These are phyloP conservation scores for Pterocles gutturalis DNA, from an alignment of 2,113 vertebrate genomes.

Conservation along the genomic window DNA sequence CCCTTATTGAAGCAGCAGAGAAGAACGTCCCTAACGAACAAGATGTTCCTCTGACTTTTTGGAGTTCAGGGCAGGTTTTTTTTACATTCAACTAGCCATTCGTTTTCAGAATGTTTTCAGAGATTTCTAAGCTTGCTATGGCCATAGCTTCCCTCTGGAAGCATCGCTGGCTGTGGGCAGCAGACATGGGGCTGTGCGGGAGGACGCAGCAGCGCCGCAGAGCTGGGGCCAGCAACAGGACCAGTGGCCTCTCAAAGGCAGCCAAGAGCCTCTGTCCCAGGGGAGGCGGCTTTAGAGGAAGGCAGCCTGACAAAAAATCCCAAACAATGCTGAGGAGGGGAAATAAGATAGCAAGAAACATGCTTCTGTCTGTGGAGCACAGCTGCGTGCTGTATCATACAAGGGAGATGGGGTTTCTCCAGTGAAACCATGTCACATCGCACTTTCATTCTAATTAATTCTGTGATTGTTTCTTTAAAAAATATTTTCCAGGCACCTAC, in stretches of 20 bases:
- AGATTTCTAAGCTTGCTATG: background rate
- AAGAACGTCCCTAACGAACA: background rate
- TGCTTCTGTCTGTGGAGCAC: rapidly evolving
- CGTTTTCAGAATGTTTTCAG: background rate
- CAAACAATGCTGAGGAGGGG: background rate
- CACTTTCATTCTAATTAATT: background rate
- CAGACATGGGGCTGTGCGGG: rapidly evolving
- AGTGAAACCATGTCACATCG: rapidly evolving
- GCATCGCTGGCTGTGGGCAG: background rate
- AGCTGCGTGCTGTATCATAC: background rate
- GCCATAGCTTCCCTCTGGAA: background rate
- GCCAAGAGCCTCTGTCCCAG: background rate
- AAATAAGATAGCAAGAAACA: background rate
- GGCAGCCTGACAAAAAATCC: background rate
- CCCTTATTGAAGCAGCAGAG: background rate
- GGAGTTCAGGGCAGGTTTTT: background rate
- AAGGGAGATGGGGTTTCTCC: background rate
- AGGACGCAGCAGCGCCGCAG: background rate
- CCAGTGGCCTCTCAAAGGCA: background rate
- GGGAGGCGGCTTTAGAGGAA: background rate
- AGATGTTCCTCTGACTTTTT: background rate
- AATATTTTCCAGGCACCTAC: background rate
- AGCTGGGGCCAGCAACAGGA: background rate
- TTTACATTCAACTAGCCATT: background rate
- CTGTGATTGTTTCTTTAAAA: background rate